Percentiles rank a stretch among this genome's conserved stretches.
These are phyloP conservation scores for Trematomus bernacchii DNA, from an alignment of 2,797 vertebrate species.

Conservation along the genomic window DNA sequence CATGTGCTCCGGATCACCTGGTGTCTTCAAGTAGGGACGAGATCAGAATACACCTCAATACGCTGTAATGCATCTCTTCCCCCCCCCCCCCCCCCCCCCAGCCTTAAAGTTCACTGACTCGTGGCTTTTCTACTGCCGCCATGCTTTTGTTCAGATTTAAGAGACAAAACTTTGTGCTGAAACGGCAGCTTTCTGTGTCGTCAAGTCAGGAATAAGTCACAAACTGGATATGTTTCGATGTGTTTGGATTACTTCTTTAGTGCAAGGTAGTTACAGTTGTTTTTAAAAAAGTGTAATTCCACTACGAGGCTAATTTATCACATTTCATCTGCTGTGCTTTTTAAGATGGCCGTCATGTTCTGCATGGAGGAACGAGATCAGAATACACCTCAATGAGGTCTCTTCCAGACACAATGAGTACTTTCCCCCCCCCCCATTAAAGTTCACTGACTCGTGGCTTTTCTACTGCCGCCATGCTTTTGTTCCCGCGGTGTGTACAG, in stretches of 20 bases:
- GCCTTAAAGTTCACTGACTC: slow-evolving; percentile 51
- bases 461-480: slow-evolving; percentile 7
- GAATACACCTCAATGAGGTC: slow-evolving; percentile 50
- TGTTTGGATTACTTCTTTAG: not conserved
- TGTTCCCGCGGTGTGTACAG: slow-evolving; percentile 17
- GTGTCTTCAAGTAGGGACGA: slow-evolving; percentile 49
- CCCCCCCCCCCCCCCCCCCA: too few relatives aligned
- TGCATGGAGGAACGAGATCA: slow-evolving; percentile 54
- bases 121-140: slow-evolving; percentile 6
- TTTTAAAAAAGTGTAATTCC: not conserved
- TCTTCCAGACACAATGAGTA: slow-evolving; percentile 35
- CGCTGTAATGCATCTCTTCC: slow-evolving; percentile 30
- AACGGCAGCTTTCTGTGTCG: not conserved
- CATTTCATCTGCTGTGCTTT: not conserved
- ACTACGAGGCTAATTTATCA: not conserved
- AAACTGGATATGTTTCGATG: not conserved
- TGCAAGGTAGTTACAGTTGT: too few relatives aligned
- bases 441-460: slow-evolving; percentile 50
- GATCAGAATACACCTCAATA: slow-evolving; percentile 59
- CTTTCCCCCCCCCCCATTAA: not conserved
- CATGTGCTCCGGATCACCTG: slow-evolving; percentile 59
- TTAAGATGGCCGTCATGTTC: too few relatives aligned
- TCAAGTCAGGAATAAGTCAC: slow-evolving; percentile 10
- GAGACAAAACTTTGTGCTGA: not conserved
- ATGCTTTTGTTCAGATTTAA: slow-evolving; percentile 29